A percentile compares a stretch with the other conserved stretches of the same genome.
phyloP scores from a whole-genome alignment of 2,113 vertebrate genomes.

The Tyto alba region DNA sequence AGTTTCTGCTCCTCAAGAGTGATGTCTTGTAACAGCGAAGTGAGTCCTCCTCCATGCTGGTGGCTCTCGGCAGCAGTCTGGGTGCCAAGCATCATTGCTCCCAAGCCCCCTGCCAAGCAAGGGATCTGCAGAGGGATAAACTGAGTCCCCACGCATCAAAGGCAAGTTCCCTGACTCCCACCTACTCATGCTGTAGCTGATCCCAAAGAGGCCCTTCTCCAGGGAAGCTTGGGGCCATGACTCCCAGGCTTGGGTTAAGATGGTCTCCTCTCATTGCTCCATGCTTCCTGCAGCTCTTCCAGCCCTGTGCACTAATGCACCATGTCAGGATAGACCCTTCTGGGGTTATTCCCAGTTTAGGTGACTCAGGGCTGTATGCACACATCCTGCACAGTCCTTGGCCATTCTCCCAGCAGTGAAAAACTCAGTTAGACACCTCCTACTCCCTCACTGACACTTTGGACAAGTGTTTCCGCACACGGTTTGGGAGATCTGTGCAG shows the following conservation, averaged over 20 bases:
- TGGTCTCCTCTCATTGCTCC: not conserved
- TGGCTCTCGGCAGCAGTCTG: not conserved
- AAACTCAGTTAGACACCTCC: not conserved
- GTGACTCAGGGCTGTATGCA: not conserved
- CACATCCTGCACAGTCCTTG: not conserved
- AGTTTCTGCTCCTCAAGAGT: not conserved
- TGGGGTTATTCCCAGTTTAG: not conserved
- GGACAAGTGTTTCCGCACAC: not conserved
- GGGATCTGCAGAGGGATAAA: not conserved
- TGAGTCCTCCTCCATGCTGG: not conserved
- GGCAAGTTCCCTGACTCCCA: not conserved
- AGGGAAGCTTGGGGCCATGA: not conserved
- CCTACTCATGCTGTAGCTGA: not conserved
- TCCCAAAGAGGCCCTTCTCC: not conserved
- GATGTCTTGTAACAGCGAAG: rapidly evolving
- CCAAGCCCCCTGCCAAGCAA: not conserved
- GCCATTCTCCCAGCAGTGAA: not conserved
- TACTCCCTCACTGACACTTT: rapidly evolving
- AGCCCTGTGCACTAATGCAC: rapidly evolving
- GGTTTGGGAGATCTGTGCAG: not conserved
- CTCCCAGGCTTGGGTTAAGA: not conserved
- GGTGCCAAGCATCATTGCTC: not conserved
- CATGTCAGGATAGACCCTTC: not conserved
- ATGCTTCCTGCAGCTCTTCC: not conserved
- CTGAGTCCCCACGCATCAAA: not conserved